Evolutionary conservation across 2,888 invertebrate species (phyloP), one percentile per base, ranked within the genome.

Genomic region (Sphaerophoria rueppellii): DNA sequence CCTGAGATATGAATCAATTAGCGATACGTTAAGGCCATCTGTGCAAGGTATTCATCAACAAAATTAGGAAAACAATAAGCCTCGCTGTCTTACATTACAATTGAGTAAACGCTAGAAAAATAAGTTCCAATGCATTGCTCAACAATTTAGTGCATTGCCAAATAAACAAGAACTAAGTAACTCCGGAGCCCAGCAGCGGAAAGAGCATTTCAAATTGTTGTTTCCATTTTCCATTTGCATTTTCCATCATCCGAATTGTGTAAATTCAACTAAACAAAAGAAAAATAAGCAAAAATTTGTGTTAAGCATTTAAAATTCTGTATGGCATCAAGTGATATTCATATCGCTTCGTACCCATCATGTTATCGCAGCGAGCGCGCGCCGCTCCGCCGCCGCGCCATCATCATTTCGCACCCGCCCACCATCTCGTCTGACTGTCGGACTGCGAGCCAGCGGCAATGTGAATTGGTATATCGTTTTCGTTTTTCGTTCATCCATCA

Each of bases 241-340:
- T 73, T 24, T 80, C 80, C 76, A 85, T 80, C 24, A 24, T 2
- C 24, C 76, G 76, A 85, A 85, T 85, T 81, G 72, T 81, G 72
- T 77, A 81, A 77, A 81, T 85, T 76, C 72, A 85, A 60, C 73
- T 80, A 77, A 85, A 81, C 85, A 80, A 79, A 80, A 67, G 72
- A 57, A 76, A 81, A 77, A 63, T 76, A 81, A 85, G 80, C 76
- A 63, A 80, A 80, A 67, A 16, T 61, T 43, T 74, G 16, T 54
- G 57, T 70, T 65, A 50, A 75, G 75, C 71, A 69, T 85, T 85
- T 81, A 54, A 85, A 80, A 77, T 63, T 70, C 55, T 85, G n/a
- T 24, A 24, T 24, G 24, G 24, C 24, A 65, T 63, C 81, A 77
- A 85, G 80, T 85, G 81, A 81, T 76, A 85, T 85, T 85, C 81